Evolutionary conservation across 2,888 invertebrate species (phyloP).

Genomic region (Pyrrhosoma nymphula): DNA sequence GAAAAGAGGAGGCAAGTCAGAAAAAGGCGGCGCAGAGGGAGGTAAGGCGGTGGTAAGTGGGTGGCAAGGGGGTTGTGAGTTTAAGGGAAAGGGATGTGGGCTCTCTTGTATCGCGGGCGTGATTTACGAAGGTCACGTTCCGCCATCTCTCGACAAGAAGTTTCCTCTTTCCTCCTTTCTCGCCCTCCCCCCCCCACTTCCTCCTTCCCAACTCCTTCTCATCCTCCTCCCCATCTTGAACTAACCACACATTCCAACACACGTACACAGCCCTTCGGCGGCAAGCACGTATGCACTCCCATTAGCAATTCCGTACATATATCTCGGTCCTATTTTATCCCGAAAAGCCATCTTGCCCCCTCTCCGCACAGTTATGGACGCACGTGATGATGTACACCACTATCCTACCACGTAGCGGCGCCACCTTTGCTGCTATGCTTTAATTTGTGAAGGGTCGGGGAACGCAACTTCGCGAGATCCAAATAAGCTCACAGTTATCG

Average conservation of each 20-base stretch:
- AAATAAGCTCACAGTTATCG: too few relatives aligned
- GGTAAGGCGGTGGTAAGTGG: background rate
- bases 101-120: background rate
- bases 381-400: too few relatives aligned
- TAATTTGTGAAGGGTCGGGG: too few relatives aligned
- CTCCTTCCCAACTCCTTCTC: background rate
- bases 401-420: too few relatives aligned
- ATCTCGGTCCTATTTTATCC: background rate
- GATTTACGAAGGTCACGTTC: slow-evolving; percentile 7
- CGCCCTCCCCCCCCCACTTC: background rate
- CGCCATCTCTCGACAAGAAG: background rate
- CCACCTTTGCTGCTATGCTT: too few relatives aligned
- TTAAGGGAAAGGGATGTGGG: background rate
- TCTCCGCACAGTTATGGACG: too few relatives aligned
- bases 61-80: background rate
- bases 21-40: background rate
- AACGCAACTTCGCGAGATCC: too few relatives aligned
- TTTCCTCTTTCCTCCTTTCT: background rate
- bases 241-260: too few relatives aligned
- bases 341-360: background rate
- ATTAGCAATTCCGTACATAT: background rate
- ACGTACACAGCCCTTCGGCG: background rate
- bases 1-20: background rate
- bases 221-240: too few relatives aligned
- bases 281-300: background rate